Conservation (phyloP, 2,888 invertebrate genomes). For the Diarsia mendica region DNA sequence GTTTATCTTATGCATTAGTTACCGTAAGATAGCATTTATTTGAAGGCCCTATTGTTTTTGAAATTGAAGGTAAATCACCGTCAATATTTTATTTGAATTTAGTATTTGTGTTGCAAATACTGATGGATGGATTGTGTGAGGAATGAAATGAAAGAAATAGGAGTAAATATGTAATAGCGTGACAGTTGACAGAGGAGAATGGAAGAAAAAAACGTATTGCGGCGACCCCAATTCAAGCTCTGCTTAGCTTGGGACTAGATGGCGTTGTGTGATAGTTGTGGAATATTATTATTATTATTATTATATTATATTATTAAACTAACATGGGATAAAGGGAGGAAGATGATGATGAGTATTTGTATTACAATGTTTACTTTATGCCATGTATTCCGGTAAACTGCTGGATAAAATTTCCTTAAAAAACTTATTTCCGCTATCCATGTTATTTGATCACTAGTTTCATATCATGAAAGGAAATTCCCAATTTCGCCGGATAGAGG, state of each 20-base stretch:
- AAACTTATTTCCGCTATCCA: background rate
- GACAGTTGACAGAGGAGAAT: too few relatives aligned
- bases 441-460: background rate
- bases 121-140: background rate
- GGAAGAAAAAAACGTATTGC: too few relatives aligned
- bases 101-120: background rate
- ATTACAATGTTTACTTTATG: background rate
- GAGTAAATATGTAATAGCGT: too few relatives aligned
- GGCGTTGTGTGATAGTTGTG: too few relatives aligned
- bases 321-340: too few relatives aligned
- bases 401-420: background rate
- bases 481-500: background rate
- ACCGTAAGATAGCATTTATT: conserved; percentile 17
- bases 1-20: conserved; percentile 45
- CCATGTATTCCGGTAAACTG: background rate
- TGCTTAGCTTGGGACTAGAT: too few relatives aligned
- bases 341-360: background rate
- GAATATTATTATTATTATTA: too few relatives aligned
- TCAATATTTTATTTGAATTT: conserved; percentile 1
- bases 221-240: too few relatives aligned
- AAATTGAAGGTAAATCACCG: background rate
- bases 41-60: background rate
- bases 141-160: too few relatives aligned
- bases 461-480: background rate
- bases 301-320: too few relatives aligned